A percentile compares a stretch with the other conserved stretches of the same genome.
Evolutionary conservation across 1,140 invertebrate species (phyloP).

Genomic region (Tachypleus tridentatus): DNA sequence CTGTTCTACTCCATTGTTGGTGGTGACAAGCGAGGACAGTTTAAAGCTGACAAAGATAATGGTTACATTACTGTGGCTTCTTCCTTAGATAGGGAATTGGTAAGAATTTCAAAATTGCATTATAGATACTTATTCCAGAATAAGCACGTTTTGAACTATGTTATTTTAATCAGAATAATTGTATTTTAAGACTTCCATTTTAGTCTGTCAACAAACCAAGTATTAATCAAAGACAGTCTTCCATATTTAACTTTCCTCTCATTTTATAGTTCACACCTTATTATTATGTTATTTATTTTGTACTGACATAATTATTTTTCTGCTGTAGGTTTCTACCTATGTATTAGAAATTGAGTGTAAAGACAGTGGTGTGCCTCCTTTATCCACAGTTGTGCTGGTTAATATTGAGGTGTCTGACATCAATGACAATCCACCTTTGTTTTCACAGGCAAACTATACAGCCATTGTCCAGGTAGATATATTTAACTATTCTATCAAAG

Average conservation of each 20-base stretch:
- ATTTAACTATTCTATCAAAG: not conserved
- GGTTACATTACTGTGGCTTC: conserved; percentile 86
- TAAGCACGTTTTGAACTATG: no score
- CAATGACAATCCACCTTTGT: conserved; percentile 64
- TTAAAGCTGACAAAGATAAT: conserved; percentile 76
- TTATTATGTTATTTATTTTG: conserved; percentile 12
- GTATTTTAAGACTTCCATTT: not conserved
- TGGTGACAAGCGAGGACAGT: conserved; percentile 39
- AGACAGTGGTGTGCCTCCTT: conserved; percentile 60
- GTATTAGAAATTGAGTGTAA: conserved; percentile 62
- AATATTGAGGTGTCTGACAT: conserved; percentile 71
- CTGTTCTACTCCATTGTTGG: conserved; percentile 13
- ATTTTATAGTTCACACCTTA: conserved; percentile 8
- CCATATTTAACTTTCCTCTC: conserved; percentile 8
- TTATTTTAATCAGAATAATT: no score
- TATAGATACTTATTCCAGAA: no score
- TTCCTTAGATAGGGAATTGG: conserved; percentile 82
- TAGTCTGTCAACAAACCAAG: conserved; percentile 1
- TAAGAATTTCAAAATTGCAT: conserved; percentile 51
- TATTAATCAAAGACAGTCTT: conserved; percentile 1
- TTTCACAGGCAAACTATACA: conserved; percentile 57
- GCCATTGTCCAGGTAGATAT: conserved; percentile 77
- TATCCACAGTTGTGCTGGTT: conserved; percentile 58
- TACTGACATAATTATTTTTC: not conserved
- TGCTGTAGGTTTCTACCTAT: conserved; percentile 48